phyloP scores from a whole-genome alignment of 2,113 vertebrate genomes.

The Cynopterus brachyotis region DNA sequence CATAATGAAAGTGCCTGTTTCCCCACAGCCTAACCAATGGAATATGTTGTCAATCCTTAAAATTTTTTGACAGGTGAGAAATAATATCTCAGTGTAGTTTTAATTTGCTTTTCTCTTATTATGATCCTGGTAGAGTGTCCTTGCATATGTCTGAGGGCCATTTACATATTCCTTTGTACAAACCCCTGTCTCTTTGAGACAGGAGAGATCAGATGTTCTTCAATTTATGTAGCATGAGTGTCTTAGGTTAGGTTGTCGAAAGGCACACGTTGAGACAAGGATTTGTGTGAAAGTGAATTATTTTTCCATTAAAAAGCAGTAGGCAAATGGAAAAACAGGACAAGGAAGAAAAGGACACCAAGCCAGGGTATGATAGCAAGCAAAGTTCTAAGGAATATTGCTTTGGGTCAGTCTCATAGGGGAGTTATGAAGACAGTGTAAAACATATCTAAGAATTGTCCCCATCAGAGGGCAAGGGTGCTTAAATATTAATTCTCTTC shows the following conservation, averaged over 20 bases:
- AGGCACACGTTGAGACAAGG: not conserved
- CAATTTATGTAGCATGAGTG: not conserved
- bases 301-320: not conserved
- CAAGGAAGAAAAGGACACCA: not conserved
- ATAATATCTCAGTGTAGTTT: conserved; percentile 1
- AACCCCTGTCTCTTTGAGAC: not conserved
- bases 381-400: not conserved
- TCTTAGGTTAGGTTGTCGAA: not conserved
- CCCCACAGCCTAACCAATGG: not conserved
- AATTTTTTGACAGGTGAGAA: not conserved
- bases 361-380: not conserved
- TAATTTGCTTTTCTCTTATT: conserved; percentile 21
- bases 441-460: not conserved
- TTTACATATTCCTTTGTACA: conserved; percentile 1
- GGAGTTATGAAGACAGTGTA: not conserved
- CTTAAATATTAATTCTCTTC: not conserved
- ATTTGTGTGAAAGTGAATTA: conserved; percentile 5
- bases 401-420: not conserved
- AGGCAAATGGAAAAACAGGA: not conserved
- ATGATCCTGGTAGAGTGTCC: conserved; percentile 4
- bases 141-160: not conserved
- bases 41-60: not conserved
- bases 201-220: not conserved
- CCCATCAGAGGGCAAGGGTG: not conserved
- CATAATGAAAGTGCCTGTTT: not conserved